Evolutionary conservation across 2,888 invertebrate genomes (phyloP), one percentile per base, ranked within the genome.

Genomic region (Hypercompe scribonia): DNA sequence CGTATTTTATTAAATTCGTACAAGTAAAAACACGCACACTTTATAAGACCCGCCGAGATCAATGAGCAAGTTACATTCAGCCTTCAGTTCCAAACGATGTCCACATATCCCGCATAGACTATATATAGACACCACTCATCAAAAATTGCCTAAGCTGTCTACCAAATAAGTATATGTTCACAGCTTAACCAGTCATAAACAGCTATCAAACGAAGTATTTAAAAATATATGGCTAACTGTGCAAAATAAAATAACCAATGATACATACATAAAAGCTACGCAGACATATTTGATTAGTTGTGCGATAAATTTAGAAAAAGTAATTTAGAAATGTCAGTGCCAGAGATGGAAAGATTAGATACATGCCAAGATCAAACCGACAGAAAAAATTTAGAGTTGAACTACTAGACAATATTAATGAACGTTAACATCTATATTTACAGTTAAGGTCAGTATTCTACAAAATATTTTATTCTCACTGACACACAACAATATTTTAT

Each of bases 21-120:
- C 82, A 79, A 72, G 73, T 76, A 68, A 78, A 65, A 76, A 81
- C 73, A 79, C 71, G 65, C 50, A 64, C 71, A 36, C 69, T 28
- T 34, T 54, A 72, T 67, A 67, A 33, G 72, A 70, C 68, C 73
- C 71, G 72, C 71, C 77, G 78, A 75, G 39, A 73, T 74, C 76
- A 85, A 28, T 90, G 91, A 91, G 90, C 90, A 90, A 90, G 77
- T 80, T 84, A 83, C 81, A 78, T 85, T 91, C 89, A 91, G 90
- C 88, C 91, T 91, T 90, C 82, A 84, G 82, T 82, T 82, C 68
- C 71, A n/a, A 83, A 73, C 76, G 77, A 69, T 74, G 74, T 65
- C 71, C 63, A 73, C 50, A 68, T 68, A 70, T 34, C 39, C 21
- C 73, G 58, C 70, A 50, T 65, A 28, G n/a, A 58, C 18, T 28